phyloP scores from a whole-genome alignment of 1,140 invertebrate genomes.

The Nomia melanderi region DNA sequence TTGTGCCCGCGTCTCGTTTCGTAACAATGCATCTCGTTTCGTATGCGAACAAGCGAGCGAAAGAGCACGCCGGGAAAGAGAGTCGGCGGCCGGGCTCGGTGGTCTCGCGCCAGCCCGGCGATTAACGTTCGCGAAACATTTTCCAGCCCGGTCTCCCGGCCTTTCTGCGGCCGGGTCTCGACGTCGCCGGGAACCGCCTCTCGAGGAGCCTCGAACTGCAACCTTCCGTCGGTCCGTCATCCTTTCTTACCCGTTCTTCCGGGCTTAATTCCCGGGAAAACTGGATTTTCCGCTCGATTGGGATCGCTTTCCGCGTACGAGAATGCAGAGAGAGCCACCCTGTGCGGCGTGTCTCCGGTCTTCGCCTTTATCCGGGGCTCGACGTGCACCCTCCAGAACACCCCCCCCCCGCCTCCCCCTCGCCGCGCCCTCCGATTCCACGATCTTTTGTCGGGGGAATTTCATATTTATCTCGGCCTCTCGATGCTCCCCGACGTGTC shows the following conservation, averaged over 20 bases:
- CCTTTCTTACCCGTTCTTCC: conserved; percentile 48
- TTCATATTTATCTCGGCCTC: conserved; percentile 58
- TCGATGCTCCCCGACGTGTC: conserved; percentile 23
- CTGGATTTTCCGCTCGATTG: conserved; percentile 70
- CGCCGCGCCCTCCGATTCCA: not conserved
- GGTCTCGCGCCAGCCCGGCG: not conserved
- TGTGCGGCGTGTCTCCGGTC: not conserved
- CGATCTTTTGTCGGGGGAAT: conserved; percentile 44
- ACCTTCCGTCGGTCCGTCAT: conserved; percentile 40
- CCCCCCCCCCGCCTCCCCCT: too few species aligned
- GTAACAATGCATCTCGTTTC: too few species aligned
- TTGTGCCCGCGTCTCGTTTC: not conserved
- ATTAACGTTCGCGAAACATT: not conserved
- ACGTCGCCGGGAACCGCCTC: not conserved
- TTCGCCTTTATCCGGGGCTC: not conserved
- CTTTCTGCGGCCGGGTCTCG: not conserved
- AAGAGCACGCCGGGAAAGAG: too few species aligned
- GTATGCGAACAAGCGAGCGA: too few species aligned
- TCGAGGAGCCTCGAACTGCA: not conserved
- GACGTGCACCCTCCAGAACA: too few species aligned
- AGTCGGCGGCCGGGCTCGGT: too few species aligned
- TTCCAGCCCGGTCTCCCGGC: not conserved
- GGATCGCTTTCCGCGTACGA: conserved; percentile 47
- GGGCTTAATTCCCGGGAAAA: conserved; percentile 68
- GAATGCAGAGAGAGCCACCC: conserved; percentile 8